These are phyloP conservation scores for Drosophila paracracens DNA, from an alignment of 2,888 invertebrate species.

Conservation along the genomic window DNA sequence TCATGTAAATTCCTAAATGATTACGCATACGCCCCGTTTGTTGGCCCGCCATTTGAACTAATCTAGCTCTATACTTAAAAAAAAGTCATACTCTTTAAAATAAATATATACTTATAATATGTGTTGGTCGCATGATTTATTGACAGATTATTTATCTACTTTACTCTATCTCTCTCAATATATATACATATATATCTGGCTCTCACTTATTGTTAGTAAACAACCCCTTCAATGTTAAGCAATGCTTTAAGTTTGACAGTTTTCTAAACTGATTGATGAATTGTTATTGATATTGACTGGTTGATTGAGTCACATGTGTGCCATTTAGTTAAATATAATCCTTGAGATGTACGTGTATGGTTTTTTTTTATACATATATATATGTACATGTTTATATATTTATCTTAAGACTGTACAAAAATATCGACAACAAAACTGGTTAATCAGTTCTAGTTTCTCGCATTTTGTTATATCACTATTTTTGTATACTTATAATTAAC, in stretches of 20 bases:
- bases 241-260: constrained; percentile 51
- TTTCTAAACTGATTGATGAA: constrained; percentile 49
- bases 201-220: constrained; percentile 49
- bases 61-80: constrained; percentile 27
- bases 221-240: constrained; percentile 30
- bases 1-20: constrained; percentile 29
- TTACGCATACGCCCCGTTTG: constrained; percentile 52
- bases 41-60: constrained; percentile 26
- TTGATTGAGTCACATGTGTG: constrained; percentile 55
- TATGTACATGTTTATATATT: constrained; percentile 25
- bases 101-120: constrained; percentile 28
- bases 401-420: constrained; percentile 48
- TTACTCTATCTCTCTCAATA: constrained; percentile 38
- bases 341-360: constrained; percentile 52
- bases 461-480: constrained; percentile 57
- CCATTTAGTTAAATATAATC: constrained; percentile 49
- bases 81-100: constrained; percentile 10
- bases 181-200: constrained; percentile 39
- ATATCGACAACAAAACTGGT: constrained; percentile 22
- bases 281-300: constrained; percentile 53
- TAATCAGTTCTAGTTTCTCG: constrained; percentile 53
- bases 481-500: constrained; percentile 40
- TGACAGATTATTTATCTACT: constrained; percentile 55
- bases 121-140: constrained; percentile 65
- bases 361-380: constrained; percentile 32